Base-by-base conservation (phyloP, 2,888 invertebrate genomes). In the Drosophila monieri region DNA sequence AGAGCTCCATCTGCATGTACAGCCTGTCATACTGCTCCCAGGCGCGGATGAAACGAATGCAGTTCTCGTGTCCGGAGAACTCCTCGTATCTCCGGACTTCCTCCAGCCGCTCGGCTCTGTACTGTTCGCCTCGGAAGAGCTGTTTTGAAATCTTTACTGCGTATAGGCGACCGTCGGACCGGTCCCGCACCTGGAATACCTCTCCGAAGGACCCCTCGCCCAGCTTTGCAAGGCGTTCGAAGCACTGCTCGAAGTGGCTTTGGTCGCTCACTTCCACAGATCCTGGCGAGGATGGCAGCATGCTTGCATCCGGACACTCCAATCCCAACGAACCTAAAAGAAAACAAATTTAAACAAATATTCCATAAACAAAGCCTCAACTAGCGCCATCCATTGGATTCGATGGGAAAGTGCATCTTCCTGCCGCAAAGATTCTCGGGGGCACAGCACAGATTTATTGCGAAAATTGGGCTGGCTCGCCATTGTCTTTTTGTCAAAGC, bases 121-220 rank as follows among this genome's bases (percentile, higher is more conserved):
- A 94, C 25, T 92, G 91, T 76, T 93, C 93, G 64, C 94, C 93
- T 12, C 93, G 91, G 80, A 94, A 94, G 48, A 93, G 89, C 73
- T 94, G 93, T 74, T 94, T 93, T 0, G 94, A 93, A 77, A 94
- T 93, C 90, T 96, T 96, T 0, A 96, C 93, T 0, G 96, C 96
- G 91, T 95, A 96, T 47, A 92, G 90, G 43, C 92, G 91, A 0
- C 94, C 93, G 91, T 95, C 95, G 76, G 95, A 94, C 71, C 93
- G 93, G 69, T 93, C 94, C 59, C 92, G 92, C 0, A 94, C 95
- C 88, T 94, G 93, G 84, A 94, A 95, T 0, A 95, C 95, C 90
- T 94, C 94, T 8, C 95, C 96, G 92, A 95, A 96, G 3, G 95
- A 95, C 2, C 96, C 96, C 88, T 94, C 94, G 1, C 96, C 96